Conservation (phyloP, 1,140 invertebrate species). For the Spodoptera litura region DNA sequence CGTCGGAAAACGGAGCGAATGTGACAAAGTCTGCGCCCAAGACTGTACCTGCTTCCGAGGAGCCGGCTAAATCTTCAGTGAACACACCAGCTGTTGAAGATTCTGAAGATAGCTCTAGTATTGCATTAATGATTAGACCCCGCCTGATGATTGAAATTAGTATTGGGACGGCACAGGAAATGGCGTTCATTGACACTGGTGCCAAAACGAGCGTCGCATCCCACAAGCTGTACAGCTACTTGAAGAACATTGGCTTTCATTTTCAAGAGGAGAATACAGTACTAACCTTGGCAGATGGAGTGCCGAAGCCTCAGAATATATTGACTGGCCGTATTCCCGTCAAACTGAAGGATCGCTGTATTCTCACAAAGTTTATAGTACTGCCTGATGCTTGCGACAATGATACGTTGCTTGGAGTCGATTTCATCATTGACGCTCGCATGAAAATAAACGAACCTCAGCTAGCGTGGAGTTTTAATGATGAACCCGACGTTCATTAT, state of each 20-base stretch:
- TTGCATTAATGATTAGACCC: neutral
- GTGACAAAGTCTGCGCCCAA: neutral
- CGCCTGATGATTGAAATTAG: slow-evolving; percentile 18
- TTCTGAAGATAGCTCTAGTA: neutral
- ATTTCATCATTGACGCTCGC: neutral
- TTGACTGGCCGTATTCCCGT: slow-evolving; percentile 13
- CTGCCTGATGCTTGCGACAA: neutral
- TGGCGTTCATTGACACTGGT: neutral
- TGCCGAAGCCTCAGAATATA: neutral
- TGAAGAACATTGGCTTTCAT: slow-evolving; percentile 17
- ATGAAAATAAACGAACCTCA: neutral
- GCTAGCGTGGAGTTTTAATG: neutral
- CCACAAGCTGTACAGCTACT: slow-evolving; percentile 10
- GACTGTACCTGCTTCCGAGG: neutral
- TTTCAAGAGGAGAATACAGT: slow-evolving; percentile 3
- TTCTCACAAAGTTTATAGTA: neutral
- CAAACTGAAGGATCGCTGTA: neutral
- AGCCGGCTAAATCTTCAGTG: neutral
- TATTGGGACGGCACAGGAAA: neutral
- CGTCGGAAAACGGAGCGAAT: neutral
- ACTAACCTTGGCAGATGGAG: neutral
- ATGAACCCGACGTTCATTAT: slow-evolving; percentile 4
- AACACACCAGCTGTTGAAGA: neutral
- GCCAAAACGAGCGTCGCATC: neutral
- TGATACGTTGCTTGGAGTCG: neutral